A percentile compares a stretch with the other conserved stretches of the same genome.
Evolutionary conservation across 92 coral and sea anemone species (phyloP).

Genomic region (Epizoanthus stellaris): DNA sequence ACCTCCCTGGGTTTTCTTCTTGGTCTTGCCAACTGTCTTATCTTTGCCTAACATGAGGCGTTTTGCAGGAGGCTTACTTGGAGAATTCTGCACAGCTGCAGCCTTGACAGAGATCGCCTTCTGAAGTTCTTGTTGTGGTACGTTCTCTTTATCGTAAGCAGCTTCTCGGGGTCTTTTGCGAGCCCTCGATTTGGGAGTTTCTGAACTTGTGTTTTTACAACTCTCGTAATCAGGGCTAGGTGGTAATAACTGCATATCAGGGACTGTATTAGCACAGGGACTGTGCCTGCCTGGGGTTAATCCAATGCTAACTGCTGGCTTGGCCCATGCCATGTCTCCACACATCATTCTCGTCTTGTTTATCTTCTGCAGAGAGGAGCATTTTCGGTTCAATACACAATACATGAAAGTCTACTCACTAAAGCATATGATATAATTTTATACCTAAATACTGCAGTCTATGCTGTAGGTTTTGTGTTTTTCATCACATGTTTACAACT

Average conservation of each 20-base stretch:
- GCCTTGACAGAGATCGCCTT: neutral
- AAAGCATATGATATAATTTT: neutral
- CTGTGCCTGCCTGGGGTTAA: neutral
- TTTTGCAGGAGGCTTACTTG: conserved; percentile 67
- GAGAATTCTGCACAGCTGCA: conserved; percentile 3
- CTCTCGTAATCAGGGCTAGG: neutral
- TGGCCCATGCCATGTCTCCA: conserved; percentile 83
- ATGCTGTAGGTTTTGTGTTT: neutral
- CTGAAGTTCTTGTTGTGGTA: conserved; percentile 1
- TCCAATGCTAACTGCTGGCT: conserved; percentile 57
- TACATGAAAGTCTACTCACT: neutral
- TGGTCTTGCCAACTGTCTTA: conserved; percentile 44
- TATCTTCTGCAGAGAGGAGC: conserved; percentile 20
- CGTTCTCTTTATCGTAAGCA: conserved; percentile 72
- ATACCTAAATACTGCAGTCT: neutral
- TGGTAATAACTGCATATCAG: neutral
- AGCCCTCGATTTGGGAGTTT: conserved; percentile 68
- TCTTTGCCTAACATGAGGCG: conserved; percentile 50
- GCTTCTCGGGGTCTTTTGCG: conserved; percentile 78
- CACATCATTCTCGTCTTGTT: conserved; percentile 56
- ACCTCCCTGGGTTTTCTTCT: conserved; percentile 36
- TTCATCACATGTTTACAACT: too few species aligned
- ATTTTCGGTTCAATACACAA: too few species aligned
- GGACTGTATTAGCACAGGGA: neutral
- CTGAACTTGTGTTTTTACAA: conserved; percentile 3